Evolutionary conservation across 2,113 vertebrate genomes (phyloP).

Genomic region (Leptobrachium ailaonicum): DNA sequence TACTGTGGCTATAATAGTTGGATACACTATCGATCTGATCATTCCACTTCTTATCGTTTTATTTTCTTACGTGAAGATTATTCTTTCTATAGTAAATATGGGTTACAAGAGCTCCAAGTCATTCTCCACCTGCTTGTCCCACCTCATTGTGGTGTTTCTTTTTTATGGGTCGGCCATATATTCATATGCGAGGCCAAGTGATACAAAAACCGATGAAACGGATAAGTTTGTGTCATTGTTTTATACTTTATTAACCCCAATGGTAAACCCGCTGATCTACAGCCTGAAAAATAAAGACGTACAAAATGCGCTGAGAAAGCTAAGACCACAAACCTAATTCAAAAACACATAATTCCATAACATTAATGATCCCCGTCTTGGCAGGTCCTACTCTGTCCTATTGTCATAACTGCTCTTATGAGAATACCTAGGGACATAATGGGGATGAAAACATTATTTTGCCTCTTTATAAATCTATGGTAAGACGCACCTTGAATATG

Average conservation of each 20-base stretch:
- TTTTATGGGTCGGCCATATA: conserved; percentile 24
- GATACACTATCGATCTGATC: background rate
- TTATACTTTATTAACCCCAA: conserved; percentile 11
- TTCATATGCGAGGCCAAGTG: conserved; percentile 28
- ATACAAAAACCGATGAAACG: conserved; percentile 7
- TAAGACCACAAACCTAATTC: too few relatives aligned
- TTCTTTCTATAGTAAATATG: background rate
- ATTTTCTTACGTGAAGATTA: conserved; percentile 56
- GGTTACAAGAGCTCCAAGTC: background rate
- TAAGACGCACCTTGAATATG: too few relatives aligned
- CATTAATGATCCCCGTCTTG: too few relatives aligned
- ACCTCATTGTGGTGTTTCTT: conserved; percentile 19
- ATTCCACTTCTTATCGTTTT: conserved; percentile 7
- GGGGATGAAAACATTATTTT: too few relatives aligned
- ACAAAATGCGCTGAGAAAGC: background rate
- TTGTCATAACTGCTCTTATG: too few relatives aligned
- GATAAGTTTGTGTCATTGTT: conserved; percentile 22
- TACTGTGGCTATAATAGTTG: background rate
- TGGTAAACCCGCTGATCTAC: conserved; percentile 30
- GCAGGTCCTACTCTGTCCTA: too few relatives aligned
- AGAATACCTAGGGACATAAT: too few relatives aligned
- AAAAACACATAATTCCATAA: too few relatives aligned
- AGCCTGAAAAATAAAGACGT: conserved; percentile 31
- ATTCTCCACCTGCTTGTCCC: conserved; percentile 21
- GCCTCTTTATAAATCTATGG: too few relatives aligned